These are phyloP conservation scores for Neosalanx taihuensis DNA, from an alignment of 2,797 vertebrate genomes.

Conservation along the genomic window DNA sequence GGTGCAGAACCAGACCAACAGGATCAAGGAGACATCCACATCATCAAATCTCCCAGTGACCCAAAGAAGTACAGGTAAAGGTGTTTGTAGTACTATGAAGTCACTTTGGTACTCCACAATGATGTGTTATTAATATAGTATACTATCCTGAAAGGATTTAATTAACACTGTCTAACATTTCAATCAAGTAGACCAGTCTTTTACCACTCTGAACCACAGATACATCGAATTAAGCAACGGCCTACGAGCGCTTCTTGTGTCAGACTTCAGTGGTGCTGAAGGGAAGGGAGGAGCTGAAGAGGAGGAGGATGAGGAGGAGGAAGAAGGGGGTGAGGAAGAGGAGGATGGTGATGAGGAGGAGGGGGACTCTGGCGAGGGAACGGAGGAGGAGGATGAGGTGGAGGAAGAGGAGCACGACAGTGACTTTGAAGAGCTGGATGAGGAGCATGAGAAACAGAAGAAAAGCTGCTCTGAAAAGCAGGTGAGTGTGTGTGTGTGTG, in stretches of 20 bases:
- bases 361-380: constrained; percentile 76
- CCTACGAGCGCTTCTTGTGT: constrained; percentile 88
- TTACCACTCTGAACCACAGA: constrained; percentile 60
- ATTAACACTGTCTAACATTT: not conserved
- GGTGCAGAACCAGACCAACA: constrained; percentile 32
- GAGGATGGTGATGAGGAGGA: constrained; percentile 64
- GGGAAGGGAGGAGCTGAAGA: constrained; percentile 47
- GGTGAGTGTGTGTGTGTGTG: constrained; percentile 63
- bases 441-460: constrained; percentile 74
- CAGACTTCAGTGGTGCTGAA: constrained; percentile 79
- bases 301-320: constrained; percentile 33
- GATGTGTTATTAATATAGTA: too few relatives aligned
- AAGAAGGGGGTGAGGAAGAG: constrained; percentile 42
- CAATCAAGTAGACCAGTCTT: too few relatives aligned
- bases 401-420: constrained; percentile 77
- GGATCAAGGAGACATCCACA: constrained; percentile 75
- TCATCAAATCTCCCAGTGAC: constrained; percentile 90
- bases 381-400: constrained; percentile 74
- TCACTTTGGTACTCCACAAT: not conserved
- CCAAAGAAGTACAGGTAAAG: constrained; percentile 91
- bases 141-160: too few relatives aligned
- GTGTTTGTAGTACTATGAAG: not conserved
- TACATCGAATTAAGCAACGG: constrained; percentile 87
- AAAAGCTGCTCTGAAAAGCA: constrained; percentile 86
- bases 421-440: constrained; percentile 73